Percentiles rank a stretch among this genome's conserved stretches.
These are phyloP conservation scores for Neodiprion lecontei DNA, from an alignment of 1,140 invertebrate species.

Conservation along the genomic window DNA sequence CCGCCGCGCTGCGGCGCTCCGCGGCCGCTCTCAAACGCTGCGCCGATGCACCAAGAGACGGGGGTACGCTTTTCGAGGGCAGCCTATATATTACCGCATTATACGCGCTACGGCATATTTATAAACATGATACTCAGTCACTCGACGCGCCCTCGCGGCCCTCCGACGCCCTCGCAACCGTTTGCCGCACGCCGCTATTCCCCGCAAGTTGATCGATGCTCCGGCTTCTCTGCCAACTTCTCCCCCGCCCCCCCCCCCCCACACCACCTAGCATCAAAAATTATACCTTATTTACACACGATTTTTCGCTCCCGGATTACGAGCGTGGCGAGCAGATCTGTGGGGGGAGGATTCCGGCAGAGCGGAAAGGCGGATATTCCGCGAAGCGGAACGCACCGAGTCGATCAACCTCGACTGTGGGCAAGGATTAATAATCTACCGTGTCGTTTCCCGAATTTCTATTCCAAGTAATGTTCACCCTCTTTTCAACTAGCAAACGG, in stretches of 20 bases:
- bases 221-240: not conserved
- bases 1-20: not conserved
- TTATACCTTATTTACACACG: not conserved
- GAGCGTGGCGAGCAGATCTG: too few species aligned
- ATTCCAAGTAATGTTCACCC: too few species aligned
- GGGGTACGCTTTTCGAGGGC: not conserved
- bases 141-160: not conserved
- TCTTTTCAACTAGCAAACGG: too few species aligned
- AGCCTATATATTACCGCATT: slow-evolving; percentile 13
- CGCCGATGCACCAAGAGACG: too few species aligned
- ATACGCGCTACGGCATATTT: slow-evolving; percentile 17
- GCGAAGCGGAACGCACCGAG: too few species aligned
- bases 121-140: slow-evolving; percentile 18
- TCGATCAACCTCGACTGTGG: too few species aligned
- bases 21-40: not conserved
- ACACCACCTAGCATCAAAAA: not conserved
- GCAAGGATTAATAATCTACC: too few species aligned
- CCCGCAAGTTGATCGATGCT: not conserved
- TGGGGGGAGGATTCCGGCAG: too few species aligned
- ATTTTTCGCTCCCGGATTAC: too few species aligned
- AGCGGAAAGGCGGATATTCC: too few species aligned
- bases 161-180: not conserved
- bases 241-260: too few species aligned
- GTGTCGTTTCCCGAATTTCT: too few species aligned
- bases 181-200: not conserved